Evolutionary conservation across 2,888 invertebrate species (phyloP), one percentile per base, ranked within the genome.

Genomic region (Nemurella pictetii): DNA sequence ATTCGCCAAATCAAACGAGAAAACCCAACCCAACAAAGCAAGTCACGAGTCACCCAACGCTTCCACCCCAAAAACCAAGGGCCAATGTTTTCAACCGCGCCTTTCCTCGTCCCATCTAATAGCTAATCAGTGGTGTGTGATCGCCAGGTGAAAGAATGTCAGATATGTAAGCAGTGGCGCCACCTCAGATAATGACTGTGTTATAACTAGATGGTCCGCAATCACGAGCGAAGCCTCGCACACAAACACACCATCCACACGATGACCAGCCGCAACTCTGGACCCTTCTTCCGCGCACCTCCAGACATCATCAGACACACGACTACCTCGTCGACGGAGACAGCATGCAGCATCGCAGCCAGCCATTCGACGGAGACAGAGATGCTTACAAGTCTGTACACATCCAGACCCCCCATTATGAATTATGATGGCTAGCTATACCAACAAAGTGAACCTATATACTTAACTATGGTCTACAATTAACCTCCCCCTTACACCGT

Each of bases 121-220:
- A 55, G 55, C 12, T 55, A 55, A 55, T 55, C 55, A 55, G 9
- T 20, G 20, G 55, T 55, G 55, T 55, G 55, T 55, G 55, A 55
- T 55, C 75, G 27, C 4, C 78, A 78, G 78, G 78, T 78, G 78
- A 25, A 78, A 78, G 78, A 78, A 78, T 78, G 78, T 29, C 55
- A 55, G 55, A 55, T 55, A 55, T 55, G 78, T n/a, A n/a, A 78
- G n/a, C 29, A 2, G 7, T 78, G 78, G 78, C 78, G 78, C 78
- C 78, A 78, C 78, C 78, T 78, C 78, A 7, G 9, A 55, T 78
- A 78, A 78, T 78, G 78, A 78, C 30, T 78, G 78, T 78, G 78
- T 78, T 78, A 78, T 12, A 55, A 55, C 55, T 55, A 55, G 78
- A 78, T 29, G 0, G n/a, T 3, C 29, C 9, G 30, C n/a, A 28